These are phyloP conservation scores for Zapus hudsonius DNA, from an alignment of 2,113 vertebrate species.

Conservation along the genomic window DNA sequence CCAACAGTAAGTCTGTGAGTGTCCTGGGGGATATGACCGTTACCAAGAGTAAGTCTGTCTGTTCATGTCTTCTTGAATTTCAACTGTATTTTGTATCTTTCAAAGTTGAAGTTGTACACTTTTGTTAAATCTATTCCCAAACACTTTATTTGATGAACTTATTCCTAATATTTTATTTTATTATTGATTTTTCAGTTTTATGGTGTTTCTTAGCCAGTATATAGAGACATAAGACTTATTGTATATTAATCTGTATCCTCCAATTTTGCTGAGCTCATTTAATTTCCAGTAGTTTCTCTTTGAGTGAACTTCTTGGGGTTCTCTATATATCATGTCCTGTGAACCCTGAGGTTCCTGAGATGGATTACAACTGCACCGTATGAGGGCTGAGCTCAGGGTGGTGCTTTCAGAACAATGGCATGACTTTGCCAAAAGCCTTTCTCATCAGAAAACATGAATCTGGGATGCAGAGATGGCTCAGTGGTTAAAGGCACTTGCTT, in stretches of 20 bases:
- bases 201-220: neutral
- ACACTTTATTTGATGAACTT: neutral
- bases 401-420: neutral
- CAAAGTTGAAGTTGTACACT: neutral
- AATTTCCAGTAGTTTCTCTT: neutral
- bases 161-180: constrained; percentile 27
- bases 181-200: constrained; percentile 29
- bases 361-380: too few relatives aligned
- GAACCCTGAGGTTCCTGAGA: neutral
- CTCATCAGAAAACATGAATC: too few relatives aligned
- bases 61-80: constrained; percentile 15
- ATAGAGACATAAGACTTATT: neutral
- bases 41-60: neutral
- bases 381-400: neutral
- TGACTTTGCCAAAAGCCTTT: neutral
- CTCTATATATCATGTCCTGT: neutral
- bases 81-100: constrained; percentile 26
- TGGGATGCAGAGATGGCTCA: too few relatives aligned
- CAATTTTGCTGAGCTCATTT: neutral
- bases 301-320: neutral
- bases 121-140: neutral
- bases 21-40: neutral
- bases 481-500: too few relatives aligned
- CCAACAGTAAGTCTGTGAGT: neutral
- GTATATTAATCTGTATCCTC: neutral